phyloP scores from a whole-genome alignment of 2,797 vertebrate genomes.

The Acipenser ruthenus region DNA sequence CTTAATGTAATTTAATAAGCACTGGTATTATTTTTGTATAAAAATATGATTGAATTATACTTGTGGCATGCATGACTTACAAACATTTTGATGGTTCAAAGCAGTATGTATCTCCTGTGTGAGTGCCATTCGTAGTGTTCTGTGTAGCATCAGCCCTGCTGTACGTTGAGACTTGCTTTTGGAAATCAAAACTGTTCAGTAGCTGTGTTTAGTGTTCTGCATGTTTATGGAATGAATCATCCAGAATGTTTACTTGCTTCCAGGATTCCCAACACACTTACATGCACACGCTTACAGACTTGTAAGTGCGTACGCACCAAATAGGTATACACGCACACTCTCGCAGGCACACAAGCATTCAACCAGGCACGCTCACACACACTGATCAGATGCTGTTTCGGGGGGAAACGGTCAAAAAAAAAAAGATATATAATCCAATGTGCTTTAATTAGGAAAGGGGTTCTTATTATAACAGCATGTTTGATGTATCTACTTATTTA shows the following conservation, averaged over 20 bases:
- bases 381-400: constrained; percentile 40
- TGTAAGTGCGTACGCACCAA: too few relatives aligned
- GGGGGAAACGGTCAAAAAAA: neutral
- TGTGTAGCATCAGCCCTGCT: constrained; percentile 63
- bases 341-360: constrained; percentile 9
- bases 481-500: too few relatives aligned
- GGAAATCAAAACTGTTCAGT: constrained; percentile 58
- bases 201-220: constrained; percentile 68
- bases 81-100: constrained; percentile 76
- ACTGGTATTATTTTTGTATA: constrained; percentile 93
- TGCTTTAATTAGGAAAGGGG: too few relatives aligned
- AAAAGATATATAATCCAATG: too few relatives aligned
- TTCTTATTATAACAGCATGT: too few relatives aligned
- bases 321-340: neutral
- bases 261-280: constrained; percentile 27
- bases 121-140: constrained; percentile 66
- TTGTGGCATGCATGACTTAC: constrained; percentile 92
- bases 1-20: constrained; percentile 78
- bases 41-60: constrained; percentile 64
- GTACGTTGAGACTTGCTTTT: constrained; percentile 52
- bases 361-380: constrained; percentile 26
- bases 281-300: too few relatives aligned
- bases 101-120: constrained; percentile 79
- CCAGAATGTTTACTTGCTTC: constrained; percentile 50
- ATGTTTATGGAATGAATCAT: constrained; percentile 69